Conservation (phyloP, 53 echinoderm and acorn worm species). For the Echinarachnius parma region DNA sequence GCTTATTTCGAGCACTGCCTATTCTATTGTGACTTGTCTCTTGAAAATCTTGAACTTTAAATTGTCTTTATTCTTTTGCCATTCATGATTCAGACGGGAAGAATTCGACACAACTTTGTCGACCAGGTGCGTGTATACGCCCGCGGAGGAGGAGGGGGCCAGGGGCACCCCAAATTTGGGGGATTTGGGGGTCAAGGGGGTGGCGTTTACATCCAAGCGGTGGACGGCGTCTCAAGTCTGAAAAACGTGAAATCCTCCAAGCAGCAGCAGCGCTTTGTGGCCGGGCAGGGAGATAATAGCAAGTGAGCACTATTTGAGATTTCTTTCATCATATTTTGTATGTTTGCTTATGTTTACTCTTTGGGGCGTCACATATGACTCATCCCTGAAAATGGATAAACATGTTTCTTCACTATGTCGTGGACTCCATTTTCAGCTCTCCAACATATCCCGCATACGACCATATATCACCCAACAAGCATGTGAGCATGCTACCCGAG, state of each 20-base stretch:
- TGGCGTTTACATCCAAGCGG: slow-evolving; percentile 63
- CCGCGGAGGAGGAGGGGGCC: slow-evolving; percentile 81
- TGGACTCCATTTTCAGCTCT: no score
- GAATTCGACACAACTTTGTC: slow-evolving; percentile 46
- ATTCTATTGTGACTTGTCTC: no score
- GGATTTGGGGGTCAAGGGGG: slow-evolving; percentile 90
- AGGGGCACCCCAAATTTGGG: slow-evolving; percentile 77
- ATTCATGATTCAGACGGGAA: slow-evolving; percentile 44
- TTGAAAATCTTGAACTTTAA: no score
- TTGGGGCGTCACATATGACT: no score
- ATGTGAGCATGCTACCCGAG: no score
- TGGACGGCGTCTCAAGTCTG: slow-evolving; percentile 48
- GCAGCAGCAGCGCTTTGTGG: slow-evolving; percentile 61
- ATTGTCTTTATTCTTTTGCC: no score
- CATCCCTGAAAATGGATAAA: no score
- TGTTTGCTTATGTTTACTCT: not conserved
- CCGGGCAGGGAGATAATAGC: slow-evolving; percentile 78
- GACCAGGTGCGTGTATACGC: slow-evolving; percentile 77
- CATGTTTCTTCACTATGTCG: no score
- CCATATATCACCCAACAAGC: no score
- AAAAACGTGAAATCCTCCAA: slow-evolving; percentile 49
- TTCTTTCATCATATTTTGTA: not conserved
- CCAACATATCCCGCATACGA: no score
- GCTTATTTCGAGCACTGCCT: no score
- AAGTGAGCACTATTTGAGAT: no score